phyloP scores from a whole-genome alignment of 2,888 invertebrate species.

The Salticus scenicus region DNA sequence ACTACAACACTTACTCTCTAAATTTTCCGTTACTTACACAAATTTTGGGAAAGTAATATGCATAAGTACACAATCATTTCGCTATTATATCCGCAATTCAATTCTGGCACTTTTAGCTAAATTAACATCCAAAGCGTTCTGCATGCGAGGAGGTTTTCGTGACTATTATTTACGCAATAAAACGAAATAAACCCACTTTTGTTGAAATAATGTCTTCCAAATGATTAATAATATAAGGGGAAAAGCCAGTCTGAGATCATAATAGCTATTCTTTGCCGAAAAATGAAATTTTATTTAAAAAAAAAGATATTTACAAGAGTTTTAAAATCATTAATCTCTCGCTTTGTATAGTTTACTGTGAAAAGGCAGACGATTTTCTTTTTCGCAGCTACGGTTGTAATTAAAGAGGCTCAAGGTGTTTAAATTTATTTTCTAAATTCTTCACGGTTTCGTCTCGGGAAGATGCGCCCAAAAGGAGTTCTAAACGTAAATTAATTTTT shows the following conservation, averaged over 20 bases:
- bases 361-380: constrained; percentile 7
- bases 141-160: constrained; percentile 21
- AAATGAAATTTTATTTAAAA: background rate
- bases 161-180: constrained; percentile 52
- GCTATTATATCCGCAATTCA: background rate
- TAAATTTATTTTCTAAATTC: constrained; percentile 46
- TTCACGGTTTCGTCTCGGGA: background rate
- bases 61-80: constrained; percentile 4
- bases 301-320: constrained; percentile 11
- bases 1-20: background rate
- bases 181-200: constrained; percentile 65
- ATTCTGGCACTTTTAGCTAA: constrained; percentile 19
- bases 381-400: constrained; percentile 29
- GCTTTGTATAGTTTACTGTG: constrained; percentile 6
- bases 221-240: constrained; percentile 61
- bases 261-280: constrained; percentile 53
- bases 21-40: background rate
- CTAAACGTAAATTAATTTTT: background rate
- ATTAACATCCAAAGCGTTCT: constrained; percentile 36
- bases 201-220: constrained; percentile 50
- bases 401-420: constrained; percentile 48
- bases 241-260: constrained; percentile 23
- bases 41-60: constrained; percentile 1
- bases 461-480: background rate
- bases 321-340: constrained; percentile 21